Evolutionary conservation across 2,797 vertebrate genomes (phyloP).

Genomic region (Onychomys torridus): DNA sequence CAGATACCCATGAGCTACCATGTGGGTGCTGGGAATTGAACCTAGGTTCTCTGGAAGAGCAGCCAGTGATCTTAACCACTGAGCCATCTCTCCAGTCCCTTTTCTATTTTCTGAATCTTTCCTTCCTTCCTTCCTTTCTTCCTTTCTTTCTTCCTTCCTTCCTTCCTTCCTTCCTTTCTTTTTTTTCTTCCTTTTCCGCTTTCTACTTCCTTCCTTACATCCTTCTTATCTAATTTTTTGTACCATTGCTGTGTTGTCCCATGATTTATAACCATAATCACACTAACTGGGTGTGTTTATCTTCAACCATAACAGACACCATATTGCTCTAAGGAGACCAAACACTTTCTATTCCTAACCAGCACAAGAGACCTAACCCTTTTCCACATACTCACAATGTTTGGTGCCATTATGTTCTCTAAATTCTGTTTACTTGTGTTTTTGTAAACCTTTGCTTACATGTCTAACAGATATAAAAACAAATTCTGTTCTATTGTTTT

Average conservation of each 20-base stretch:
- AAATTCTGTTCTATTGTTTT: neutral
- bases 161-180: too few relatives aligned
- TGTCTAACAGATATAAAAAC: neutral
- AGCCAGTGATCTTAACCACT: neutral
- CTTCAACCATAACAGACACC: neutral
- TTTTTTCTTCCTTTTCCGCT: neutral
- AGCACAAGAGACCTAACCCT: rapidly evolving
- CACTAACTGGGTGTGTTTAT: neutral
- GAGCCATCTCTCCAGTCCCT: too few relatives aligned
- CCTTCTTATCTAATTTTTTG: neutral
- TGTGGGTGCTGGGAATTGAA: neutral
- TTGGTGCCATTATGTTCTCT: neutral
- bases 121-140: neutral
- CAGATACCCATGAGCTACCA: too few relatives aligned
- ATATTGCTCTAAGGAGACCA: neutral
- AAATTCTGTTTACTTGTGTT: neutral
- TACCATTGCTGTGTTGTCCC: neutral
- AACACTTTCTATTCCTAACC: neutral
- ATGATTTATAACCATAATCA: neutral
- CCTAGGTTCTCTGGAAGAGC: neutral
- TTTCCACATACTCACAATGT: neutral
- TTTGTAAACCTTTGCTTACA: neutral
- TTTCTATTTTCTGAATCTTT: neutral
- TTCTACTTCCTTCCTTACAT: neutral
- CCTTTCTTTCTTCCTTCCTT: too few relatives aligned